Conservation (phyloP, 2,888 invertebrate genomes). For the Calephelis perditalis region DNA sequence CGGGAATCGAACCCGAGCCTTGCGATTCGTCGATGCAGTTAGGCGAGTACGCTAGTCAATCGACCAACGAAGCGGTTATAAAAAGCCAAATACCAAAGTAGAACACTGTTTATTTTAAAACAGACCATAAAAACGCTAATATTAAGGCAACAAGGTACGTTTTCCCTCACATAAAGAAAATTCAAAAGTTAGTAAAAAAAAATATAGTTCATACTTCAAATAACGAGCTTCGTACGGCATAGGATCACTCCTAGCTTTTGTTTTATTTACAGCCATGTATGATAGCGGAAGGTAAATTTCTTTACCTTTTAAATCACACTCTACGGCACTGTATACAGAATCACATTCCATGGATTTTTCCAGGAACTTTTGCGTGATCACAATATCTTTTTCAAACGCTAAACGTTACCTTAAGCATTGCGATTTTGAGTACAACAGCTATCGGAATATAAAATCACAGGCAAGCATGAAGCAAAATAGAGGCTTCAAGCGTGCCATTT, state of each 20-base stretch:
- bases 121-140: too few relatives aligned
- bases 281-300: slow-evolving; percentile 32
- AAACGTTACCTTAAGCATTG: neutral
- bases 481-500: neutral
- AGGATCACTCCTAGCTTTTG: slow-evolving; percentile 8
- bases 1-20: too few relatives aligned
- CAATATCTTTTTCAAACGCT: slow-evolving; percentile 6
- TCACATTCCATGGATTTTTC: slow-evolving; percentile 13
- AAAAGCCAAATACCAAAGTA: too few relatives aligned
- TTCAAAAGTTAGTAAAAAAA: too few relatives aligned
- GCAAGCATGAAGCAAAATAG: neutral
- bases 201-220: too few relatives aligned
- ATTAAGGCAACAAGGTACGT: too few relatives aligned
- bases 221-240: slow-evolving; percentile 16
- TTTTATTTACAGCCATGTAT: slow-evolving; percentile 29
- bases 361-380: slow-evolving; percentile 3
- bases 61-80: too few relatives aligned
- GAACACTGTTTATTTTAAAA: too few relatives aligned
- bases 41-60: too few relatives aligned
- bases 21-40: too few relatives aligned
- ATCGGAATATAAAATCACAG: slow-evolving; percentile 8
- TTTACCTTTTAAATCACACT: slow-evolving; percentile 35
- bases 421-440: slow-evolving; percentile 5
- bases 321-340: slow-evolving; percentile 31
- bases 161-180: too few relatives aligned